Evolutionary conservation across 2,888 invertebrate genomes (phyloP), one percentile per base, ranked within the genome.

Genomic region (Allophyes oxyacanthae): DNA sequence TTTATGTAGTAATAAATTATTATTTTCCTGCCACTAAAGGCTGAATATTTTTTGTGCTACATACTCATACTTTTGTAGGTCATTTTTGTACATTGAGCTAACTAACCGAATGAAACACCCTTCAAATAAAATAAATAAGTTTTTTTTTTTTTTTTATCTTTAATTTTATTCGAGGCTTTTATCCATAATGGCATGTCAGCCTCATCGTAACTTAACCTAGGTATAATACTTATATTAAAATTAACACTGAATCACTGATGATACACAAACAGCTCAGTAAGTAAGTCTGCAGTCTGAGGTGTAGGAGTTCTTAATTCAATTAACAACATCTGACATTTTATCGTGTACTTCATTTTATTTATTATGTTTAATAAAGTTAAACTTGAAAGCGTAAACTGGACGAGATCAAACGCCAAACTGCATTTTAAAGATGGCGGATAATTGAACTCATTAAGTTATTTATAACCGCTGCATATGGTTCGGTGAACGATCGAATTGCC

Each of bases 401-500:
- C 62, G 48, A 60, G 72, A 74, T 78, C 72, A 80, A 78, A 76
- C 66, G 59, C 72, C 62, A 70, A 81, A 80, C 71, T 77, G 75
- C 78, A 72, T 77, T 79, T 79, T 70, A 81, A 82, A 82, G 79
- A 84, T 85, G 83, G 81, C 76, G 79, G 71, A 77, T 87, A 86
- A 88, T 87, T 87, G 83, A 82, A 76, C 83, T 86, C 85, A 88
- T 88, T 87, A 88, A 72, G 82, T 86, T 86, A 86, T 86, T 88
- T 85, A 84, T 84, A 85, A 72, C 79, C 79, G 38, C 80, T 81
- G 76, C 82, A 84, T 82, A 86, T 78, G 85, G 84, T 79, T 74
- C 74, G 78, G 75, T 76, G 71, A 72, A 72, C 79, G 82, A 81
- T 80, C 79, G 79, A 82, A 82, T 84, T 78, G 79, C 83, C 67